These are phyloP conservation scores for Phaethornis superciliosus DNA, from an alignment of 2,113 vertebrate genomes.

Conservation along the genomic window DNA sequence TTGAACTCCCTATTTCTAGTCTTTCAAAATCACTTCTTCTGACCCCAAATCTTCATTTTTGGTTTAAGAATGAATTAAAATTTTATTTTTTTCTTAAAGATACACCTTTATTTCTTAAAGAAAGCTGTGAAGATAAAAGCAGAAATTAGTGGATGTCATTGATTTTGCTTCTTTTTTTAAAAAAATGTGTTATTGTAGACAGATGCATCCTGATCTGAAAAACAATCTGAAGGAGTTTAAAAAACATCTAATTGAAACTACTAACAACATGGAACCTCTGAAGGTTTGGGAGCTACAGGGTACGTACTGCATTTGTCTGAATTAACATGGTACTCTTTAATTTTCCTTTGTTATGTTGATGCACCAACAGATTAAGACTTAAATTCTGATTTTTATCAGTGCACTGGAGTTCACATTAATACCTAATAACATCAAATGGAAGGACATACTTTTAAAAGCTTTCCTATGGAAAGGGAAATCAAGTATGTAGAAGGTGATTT, in stretches of 20 bases:
- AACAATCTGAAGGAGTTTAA: constrained; percentile 84
- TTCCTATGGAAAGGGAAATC: background rate
- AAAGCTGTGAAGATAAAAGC: background rate
- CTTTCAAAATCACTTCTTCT: background rate
- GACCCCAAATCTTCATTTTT: background rate
- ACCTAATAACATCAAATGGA: background rate
- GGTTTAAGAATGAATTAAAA: background rate
- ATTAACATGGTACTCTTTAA: background rate
- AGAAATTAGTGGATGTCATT: background rate
- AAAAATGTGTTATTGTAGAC: constrained; percentile 73
- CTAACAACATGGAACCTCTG: constrained; percentile 87
- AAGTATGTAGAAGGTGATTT: background rate
- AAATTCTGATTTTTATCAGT: background rate
- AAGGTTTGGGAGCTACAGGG: constrained; percentile 98
- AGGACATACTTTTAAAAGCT: background rate
- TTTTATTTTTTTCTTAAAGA: background rate
- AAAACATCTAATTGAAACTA: constrained; percentile 90
- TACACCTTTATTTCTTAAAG: background rate
- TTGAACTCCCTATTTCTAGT: background rate
- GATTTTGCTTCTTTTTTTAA: background rate
- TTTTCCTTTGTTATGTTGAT: background rate
- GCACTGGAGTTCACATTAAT: background rate
- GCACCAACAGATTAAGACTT: background rate
- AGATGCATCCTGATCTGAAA: constrained; percentile 85
- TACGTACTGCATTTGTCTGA: constrained; percentile 51